These are phyloP conservation scores for Pangasius krempfi DNA, from an alignment of 2,797 vertebrate genomes.

Conservation along the genomic window DNA sequence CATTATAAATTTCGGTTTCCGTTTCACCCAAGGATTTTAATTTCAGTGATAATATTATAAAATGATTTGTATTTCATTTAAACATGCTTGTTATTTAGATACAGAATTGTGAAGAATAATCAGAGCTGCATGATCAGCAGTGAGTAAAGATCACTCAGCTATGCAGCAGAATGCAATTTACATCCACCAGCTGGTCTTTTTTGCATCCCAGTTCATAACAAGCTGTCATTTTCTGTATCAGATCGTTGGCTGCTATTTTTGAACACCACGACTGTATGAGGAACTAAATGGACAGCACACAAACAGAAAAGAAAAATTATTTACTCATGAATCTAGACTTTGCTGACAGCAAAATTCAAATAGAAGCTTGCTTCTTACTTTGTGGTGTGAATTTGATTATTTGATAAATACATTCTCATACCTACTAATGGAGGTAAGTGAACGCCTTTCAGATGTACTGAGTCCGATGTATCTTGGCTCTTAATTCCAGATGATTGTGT, in stretches of 20 bases:
- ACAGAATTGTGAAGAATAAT: conserved; percentile 22
- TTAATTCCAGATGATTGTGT: conserved; percentile 82
- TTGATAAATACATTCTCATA: not conserved
- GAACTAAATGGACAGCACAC: conserved; percentile 22
- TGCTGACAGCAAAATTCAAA: conserved; percentile 15
- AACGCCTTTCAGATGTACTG: not conserved
- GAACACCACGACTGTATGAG: conserved; percentile 29
- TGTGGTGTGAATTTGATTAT: not conserved
- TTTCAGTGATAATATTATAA: not conserved
- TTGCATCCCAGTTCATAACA: conserved; percentile 43
- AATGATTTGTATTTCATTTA: not conserved
- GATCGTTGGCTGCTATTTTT: conserved; percentile 46
- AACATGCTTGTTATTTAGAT: conserved; percentile 15
- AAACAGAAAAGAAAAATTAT: not conserved
- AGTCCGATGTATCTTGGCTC: conserved; percentile 20
- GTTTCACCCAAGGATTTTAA: not conserved
- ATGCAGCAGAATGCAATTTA: conserved; percentile 46
- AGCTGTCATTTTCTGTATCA: conserved; percentile 45
- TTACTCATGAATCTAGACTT: conserved; percentile 12
- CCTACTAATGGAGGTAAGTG: not conserved
- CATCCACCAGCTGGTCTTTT: conserved; percentile 49
- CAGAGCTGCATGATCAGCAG: conserved; percentile 18
- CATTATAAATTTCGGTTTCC: too few species aligned
- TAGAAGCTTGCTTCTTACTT: conserved; percentile 4
- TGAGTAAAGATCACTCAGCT: conserved; percentile 41